Evolutionary conservation across 2,113 vertebrate genomes (phyloP).

Genomic region (Brachirus orientalis): DNA sequence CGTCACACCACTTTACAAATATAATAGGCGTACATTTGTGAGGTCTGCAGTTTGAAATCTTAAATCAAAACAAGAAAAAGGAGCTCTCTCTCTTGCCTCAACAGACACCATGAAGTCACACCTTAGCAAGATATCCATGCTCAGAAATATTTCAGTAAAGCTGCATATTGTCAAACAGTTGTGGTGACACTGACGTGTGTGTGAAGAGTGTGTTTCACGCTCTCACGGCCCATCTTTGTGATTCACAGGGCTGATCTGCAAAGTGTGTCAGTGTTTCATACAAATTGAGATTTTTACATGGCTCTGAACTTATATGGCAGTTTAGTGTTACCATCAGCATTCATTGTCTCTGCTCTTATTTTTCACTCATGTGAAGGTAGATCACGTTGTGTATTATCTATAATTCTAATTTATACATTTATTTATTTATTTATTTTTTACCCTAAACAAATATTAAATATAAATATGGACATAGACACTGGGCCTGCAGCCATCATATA

Average conservation of each 20-base stretch:
- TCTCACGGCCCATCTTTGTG: neutral
- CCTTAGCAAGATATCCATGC: constrained; percentile 8
- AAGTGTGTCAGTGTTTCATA: neutral
- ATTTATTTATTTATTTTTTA: too few relatives aligned
- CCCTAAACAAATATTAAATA: too few relatives aligned
- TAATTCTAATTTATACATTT: too few relatives aligned
- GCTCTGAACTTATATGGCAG: too few relatives aligned
- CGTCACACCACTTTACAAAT: constrained; percentile 5
- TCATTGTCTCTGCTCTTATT: too few relatives aligned
- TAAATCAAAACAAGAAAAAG: constrained; percentile 40
- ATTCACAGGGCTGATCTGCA: constrained; percentile 39
- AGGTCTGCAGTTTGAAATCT: neutral
- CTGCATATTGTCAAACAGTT: constrained; percentile 43
- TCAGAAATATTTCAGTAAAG: constrained; percentile 35
- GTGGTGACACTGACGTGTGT: constrained; percentile 23
- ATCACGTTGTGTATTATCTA: too few relatives aligned
- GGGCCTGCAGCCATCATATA: too few relatives aligned
- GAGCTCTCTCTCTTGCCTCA: constrained; percentile 15
- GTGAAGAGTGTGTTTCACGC: constrained; percentile 5
- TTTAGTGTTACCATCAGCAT: too few relatives aligned
- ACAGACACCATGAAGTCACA: constrained; percentile 27
- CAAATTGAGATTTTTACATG: too few relatives aligned
- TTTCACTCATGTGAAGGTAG: too few relatives aligned
- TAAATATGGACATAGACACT: too few relatives aligned
- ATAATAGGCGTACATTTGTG: neutral